These are phyloP conservation scores for Lordiphosa mommai DNA, from an alignment of 1,140 invertebrate species.

Conservation along the genomic window DNA sequence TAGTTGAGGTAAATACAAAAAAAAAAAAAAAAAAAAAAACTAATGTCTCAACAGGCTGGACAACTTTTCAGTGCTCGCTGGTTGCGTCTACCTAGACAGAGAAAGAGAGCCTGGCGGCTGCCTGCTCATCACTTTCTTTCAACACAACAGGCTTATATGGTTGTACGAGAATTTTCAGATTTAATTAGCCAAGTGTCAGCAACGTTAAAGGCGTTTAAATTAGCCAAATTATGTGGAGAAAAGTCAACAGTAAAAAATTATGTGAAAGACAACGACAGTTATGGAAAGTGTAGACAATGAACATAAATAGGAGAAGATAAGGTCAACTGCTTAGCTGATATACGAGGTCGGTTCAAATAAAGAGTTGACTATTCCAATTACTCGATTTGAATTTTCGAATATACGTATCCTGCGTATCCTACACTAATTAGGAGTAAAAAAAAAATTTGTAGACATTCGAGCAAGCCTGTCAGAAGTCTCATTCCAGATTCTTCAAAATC, in stretches of 20 bases:
- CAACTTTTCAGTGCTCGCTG: constrained; percentile 45
- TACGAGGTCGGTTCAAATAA: no score
- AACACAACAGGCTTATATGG: constrained; percentile 33
- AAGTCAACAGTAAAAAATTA: constrained; percentile 18
- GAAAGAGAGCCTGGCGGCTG: constrained; percentile 13
- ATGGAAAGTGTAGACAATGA: no score
- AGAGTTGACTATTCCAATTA: no score
- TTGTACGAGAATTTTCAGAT: constrained; percentile 27
- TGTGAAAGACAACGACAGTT: not conserved
- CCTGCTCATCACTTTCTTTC: constrained; percentile 48
- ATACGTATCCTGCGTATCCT: no score
- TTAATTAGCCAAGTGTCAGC: constrained; percentile 39
- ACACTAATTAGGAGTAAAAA: no score
- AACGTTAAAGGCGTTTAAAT: constrained; percentile 25
- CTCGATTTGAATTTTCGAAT: no score
- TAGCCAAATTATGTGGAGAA: constrained; percentile 44
- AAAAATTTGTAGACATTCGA: no score
- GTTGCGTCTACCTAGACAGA: no score
- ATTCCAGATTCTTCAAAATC: no score
- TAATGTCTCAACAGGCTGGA: constrained; percentile 43
- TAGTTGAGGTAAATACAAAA: constrained; percentile 1
- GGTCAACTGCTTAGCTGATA: no score
- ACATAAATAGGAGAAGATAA: no score
- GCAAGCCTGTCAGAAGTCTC: no score
- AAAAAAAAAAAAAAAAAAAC: constrained; percentile 21